Conservation (phyloP, 2,797 vertebrate genomes). For the Hephaestus fuliginosus region DNA sequence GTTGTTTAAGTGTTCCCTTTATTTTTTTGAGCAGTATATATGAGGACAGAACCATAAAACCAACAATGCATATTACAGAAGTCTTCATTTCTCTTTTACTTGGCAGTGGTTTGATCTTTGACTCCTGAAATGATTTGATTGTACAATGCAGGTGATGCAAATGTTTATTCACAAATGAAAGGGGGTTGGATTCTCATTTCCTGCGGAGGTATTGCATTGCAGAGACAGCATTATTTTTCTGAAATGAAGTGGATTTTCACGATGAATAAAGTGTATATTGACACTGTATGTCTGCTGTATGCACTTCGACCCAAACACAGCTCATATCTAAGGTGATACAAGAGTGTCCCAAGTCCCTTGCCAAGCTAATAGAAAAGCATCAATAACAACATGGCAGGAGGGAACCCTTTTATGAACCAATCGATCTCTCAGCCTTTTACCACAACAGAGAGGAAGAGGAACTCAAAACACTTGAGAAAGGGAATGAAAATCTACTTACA, state of each 20-base stretch:
- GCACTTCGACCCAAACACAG: conserved; percentile 36
- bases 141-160: background rate
- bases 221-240: conserved; percentile 2
- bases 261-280: conserved; percentile 22
- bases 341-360: conserved; percentile 16
- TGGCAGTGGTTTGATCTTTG: conserved; percentile 27
- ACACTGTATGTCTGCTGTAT: conserved; percentile 11
- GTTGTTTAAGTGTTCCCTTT: no score
- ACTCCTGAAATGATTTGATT: background rate
- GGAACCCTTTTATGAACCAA: conserved; percentile 53
- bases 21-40: no score
- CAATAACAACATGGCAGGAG: conserved; percentile 49
- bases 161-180: conserved; percentile 16
- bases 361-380: conserved; percentile 50
- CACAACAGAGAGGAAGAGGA: conserved; percentile 28
- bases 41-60: conserved; percentile 24
- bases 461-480: conserved; percentile 19
- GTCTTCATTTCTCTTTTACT: background rate
- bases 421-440: conserved; percentile 53
- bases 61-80: background rate
- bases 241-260: conserved; percentile 24
- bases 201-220: background rate
- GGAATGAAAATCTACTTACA: conserved; percentile 12
- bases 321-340: conserved; percentile 36
- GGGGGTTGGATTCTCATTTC: conserved; percentile 18